Evolutionary conservation across 2,888 invertebrate species (phyloP), one percentile per base, ranked within the genome.

Genomic region (Syrista parreyssii): DNA sequence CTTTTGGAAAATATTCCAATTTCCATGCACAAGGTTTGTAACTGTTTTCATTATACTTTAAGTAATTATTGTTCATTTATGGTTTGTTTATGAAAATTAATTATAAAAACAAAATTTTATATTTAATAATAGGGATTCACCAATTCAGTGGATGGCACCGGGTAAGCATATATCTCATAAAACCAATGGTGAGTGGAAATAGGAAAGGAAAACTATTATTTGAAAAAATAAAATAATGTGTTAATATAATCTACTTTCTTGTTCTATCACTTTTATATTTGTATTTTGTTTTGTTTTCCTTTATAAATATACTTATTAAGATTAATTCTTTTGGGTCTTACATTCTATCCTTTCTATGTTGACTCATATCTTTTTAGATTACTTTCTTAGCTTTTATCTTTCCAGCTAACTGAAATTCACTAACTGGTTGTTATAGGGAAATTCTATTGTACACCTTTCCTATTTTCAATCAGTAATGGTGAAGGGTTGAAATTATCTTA

Each of bases 1-100:
- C 93, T 95, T 90, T 93, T 94, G 88, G 94, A 95, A 90, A 94
- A 94, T 87, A 92, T 94, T 87, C 92, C 93, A 83, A 92, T 92
- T 83, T 88, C 93, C 82, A 92, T 94, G 89, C 93, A 93, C 88
- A 92, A 93, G 93, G 94, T 92, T 81, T 85, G 86, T 82, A 75
- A 31, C 23, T 76, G 34, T 15, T 55, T 68, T 77, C 6, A 55
- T 55, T 55, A 55, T 23, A 55, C 9, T 55, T 55, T 23, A 68
- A 33, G 68, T 40, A 76, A 68, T 32, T 31, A 40, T 75, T 12
- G n/a, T 73, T 30, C 35, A 69, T 85, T 78, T 77, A 80, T 79
- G 12, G 73, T 12, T 23, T 75, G 55, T 75, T 74, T 75, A 74
- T 78, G 68, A 75, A 73, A 76, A 76, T 77, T 72, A 76, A 68